These are phyloP conservation scores for Pristis pectinata DNA, from an alignment of 2,797 vertebrate species.

Conservation along the genomic window DNA sequence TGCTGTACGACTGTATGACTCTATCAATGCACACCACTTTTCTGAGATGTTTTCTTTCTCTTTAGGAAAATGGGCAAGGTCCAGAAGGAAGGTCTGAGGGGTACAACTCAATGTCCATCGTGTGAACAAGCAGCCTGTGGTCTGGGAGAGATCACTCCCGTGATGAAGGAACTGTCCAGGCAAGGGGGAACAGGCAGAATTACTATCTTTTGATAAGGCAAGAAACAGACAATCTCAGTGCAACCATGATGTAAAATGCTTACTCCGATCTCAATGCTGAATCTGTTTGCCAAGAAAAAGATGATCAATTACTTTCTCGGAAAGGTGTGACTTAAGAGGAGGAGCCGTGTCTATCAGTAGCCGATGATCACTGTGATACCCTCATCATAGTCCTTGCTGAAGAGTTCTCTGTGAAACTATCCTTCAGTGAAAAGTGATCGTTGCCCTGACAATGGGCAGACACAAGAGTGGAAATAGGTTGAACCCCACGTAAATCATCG, in stretches of 20 bases:
- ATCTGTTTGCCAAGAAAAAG: not conserved
- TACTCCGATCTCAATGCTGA: not conserved
- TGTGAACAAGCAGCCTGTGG: not conserved
- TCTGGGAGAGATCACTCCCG: not conserved
- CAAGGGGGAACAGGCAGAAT: not conserved
- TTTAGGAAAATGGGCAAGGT: not conserved
- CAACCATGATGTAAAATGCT: not conserved
- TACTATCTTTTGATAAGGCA: not conserved
- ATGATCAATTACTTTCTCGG: not conserved
- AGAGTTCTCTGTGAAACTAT: not conserved
- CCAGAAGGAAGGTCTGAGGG: not conserved
- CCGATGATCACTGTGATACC: not conserved
- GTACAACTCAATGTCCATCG: constrained; percentile 1
- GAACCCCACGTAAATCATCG: too few relatives aligned
- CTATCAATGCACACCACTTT: too few relatives aligned
- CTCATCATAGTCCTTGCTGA: too few relatives aligned
- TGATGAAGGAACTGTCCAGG: not conserved
- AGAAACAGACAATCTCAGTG: not conserved
- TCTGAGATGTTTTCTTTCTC: not conserved
- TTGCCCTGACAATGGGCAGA: not conserved
- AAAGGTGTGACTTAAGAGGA: not conserved
- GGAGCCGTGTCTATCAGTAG: not conserved
- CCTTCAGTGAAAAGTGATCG: not conserved
- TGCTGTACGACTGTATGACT: too few relatives aligned
- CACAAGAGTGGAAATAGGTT: not conserved